Evolutionary conservation across 1,140 invertebrate genomes (phyloP).

Genomic region (Dendrolimus kikuchii): DNA sequence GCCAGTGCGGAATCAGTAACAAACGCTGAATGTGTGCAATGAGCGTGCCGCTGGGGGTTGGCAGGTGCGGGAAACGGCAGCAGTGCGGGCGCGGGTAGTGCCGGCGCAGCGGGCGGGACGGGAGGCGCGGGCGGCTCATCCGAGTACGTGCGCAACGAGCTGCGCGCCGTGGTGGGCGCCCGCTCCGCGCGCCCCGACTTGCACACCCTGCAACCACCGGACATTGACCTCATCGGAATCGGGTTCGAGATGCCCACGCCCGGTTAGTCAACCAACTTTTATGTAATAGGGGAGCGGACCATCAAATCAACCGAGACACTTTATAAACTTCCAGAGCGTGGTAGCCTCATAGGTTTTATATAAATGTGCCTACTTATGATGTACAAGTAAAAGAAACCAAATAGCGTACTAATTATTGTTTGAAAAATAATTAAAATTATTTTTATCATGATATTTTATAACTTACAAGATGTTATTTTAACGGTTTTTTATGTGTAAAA

Average conservation of each 20-base stretch:
- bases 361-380: no score
- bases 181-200: conserved; percentile 72
- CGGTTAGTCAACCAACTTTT: conserved; percentile 55
- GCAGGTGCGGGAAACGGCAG: conserved; percentile 7
- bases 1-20: no score
- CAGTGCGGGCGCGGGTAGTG: conserved; percentile 9
- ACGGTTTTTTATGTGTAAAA: no score
- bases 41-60: conserved; percentile 10
- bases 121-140: conserved; percentile 69
- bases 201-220: conserved; percentile 60
- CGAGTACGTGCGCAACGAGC: conserved; percentile 91
- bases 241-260: conserved; percentile 77
- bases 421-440: no score
- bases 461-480: no score
- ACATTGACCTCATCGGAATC: conserved; percentile 79
- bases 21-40: no score
- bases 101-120: conserved; percentile 23
- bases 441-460: no score
- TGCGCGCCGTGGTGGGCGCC: conserved; percentile 88
- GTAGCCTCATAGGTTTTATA: no score
- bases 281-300: neutral
- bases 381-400: no score
- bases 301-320: no score
- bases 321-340: no score
- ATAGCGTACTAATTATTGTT: no score